A percentile compares a stretch with the other conserved stretches of the same genome.
Evolutionary conservation across 2,797 vertebrate species (phyloP).

Genomic region (Eulemur albifrons): DNA sequence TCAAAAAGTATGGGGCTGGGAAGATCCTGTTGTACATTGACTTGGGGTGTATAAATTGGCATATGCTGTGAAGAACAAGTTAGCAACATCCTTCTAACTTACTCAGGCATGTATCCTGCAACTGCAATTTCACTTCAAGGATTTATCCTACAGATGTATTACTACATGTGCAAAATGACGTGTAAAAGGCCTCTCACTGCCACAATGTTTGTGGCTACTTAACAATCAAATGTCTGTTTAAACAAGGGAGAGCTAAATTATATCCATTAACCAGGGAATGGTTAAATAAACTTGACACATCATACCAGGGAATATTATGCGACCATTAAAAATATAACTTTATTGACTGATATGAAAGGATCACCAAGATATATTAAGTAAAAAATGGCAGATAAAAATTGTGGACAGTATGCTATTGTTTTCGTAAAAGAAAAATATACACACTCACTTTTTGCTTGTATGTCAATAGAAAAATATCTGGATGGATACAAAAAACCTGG

Average conservation of each 20-base stretch:
- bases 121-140: background rate
- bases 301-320: background rate
- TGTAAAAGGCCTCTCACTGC: background rate
- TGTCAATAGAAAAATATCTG: background rate
- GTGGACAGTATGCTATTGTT: background rate
- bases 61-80: background rate
- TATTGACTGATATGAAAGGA: background rate
- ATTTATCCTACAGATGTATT: background rate
- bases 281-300: background rate
- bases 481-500: background rate
- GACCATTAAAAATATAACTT: background rate
- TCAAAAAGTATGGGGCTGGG: background rate
- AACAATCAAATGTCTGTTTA: background rate
- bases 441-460: background rate
- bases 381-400: conserved; percentile 5
- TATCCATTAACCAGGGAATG: background rate
- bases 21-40: background rate
- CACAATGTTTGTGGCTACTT: background rate
- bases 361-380: background rate
- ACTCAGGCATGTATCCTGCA: background rate
- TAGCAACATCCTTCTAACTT: background rate
- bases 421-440: background rate
- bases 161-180: background rate
- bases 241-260: background rate
- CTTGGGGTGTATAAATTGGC: background rate